Conservation (phyloP, 2,888 invertebrate species). For the Drosophila meridiana region DNA sequence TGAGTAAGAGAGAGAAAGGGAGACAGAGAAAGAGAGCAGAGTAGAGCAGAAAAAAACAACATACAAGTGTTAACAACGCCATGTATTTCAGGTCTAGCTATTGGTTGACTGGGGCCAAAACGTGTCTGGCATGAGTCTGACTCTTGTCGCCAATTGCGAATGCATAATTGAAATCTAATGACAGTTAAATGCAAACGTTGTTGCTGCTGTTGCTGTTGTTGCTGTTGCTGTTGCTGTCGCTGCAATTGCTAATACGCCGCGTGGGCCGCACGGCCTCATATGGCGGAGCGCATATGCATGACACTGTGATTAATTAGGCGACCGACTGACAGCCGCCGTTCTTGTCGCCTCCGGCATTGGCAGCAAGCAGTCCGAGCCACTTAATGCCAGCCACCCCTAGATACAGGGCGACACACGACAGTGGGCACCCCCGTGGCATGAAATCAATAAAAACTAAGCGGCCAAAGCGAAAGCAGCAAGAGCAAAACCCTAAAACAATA, state of each 20-base stretch:
- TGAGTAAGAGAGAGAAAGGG: conserved; percentile 29
- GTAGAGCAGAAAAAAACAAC: background rate
- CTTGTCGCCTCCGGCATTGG: conserved; percentile 54
- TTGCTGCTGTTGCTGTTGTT: conserved; percentile 17
- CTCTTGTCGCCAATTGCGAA: conserved; percentile 60
- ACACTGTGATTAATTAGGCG: conserved; percentile 77
- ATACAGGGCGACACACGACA: conserved; percentile 16
- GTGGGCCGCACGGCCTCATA: conserved; percentile 65
- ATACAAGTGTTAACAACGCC: conserved; percentile 57
- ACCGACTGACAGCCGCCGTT: conserved; percentile 52
- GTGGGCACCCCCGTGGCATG: conserved; percentile 67
- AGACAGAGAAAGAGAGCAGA: background rate
- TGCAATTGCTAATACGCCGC: conserved; percentile 74
- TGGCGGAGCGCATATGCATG: conserved; percentile 63
- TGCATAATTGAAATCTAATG: conserved; percentile 82
- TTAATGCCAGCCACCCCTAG: conserved; percentile 35
- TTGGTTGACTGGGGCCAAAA: conserved; percentile 34
- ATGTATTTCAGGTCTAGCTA: conserved; percentile 40
- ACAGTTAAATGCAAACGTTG: conserved; percentile 76
- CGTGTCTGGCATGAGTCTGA: conserved; percentile 50
- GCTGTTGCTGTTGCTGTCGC: conserved; percentile 24
- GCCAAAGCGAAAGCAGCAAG: conserved; percentile 30
- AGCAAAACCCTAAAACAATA: conserved; percentile 57
- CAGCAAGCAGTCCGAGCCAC: conserved; percentile 39
- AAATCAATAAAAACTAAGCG: conserved; percentile 73